Evolutionary conservation across 2,113 vertebrate species (phyloP), one percentile per base, ranked within the genome.

Genomic region (Seriola dumerili): DNA sequence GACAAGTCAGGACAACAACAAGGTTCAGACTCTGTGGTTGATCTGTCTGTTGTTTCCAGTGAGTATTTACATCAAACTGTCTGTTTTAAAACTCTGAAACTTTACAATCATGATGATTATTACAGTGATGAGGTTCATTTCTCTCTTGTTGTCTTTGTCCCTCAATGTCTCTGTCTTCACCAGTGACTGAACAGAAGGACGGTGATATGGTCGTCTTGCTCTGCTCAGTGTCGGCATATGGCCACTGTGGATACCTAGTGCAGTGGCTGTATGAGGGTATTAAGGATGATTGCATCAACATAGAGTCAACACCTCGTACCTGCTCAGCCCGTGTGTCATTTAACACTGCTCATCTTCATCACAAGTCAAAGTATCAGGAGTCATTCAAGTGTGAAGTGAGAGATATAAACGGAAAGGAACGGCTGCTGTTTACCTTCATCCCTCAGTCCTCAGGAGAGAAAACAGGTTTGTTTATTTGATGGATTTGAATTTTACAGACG

Each of bases 351-450:
- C 2, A 4, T 17, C 19, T 71, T n/a, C 1, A 11, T 14, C 14
- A 17, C 21, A 36, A 13, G 13, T 7, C 29, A 17, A 52, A 55
- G 12, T 57, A 58, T 42, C 11, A 14, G 5, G 16, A 55, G 3
- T 12, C 3, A 0, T 25, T 73, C 0, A 44, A 5, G 0, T 84
- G 81, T 52, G 6, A 59, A 9, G 67, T 77, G 42, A 34, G 12
- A 0, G 6, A 63, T 7, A 0, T 0, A 19, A 0, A 3, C 16
- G 40, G 0, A 4, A 0, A 3, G 4, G 0, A n/a, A 5, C n/a
- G 2, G 63, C 10, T 34, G 19, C 4, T 0, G 54, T 76, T 76
- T 3, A 2, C 9, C 38, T 69, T 76, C 65, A 76, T 40, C 3
- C 12, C 2, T n/a, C 50, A 17, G 32, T 1, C 61, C 4, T 23